Evolutionary conservation across 2,797 vertebrate species (phyloP).

Genomic region (Argya squamiceps): DNA sequence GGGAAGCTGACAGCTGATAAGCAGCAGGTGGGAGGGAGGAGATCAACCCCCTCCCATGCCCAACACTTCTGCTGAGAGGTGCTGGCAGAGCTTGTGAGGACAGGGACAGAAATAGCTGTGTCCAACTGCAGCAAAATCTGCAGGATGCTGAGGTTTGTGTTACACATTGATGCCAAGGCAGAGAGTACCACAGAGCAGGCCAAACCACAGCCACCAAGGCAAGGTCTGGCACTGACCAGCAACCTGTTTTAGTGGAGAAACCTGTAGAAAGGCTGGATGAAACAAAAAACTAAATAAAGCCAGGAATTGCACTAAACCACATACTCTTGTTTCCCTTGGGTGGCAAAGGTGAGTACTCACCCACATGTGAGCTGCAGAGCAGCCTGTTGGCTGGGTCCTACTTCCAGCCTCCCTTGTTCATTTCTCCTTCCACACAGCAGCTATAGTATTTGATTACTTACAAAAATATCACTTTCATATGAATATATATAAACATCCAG

Average conservation of each 20-base stretch:
- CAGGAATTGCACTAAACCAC: neutral
- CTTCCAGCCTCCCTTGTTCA: neutral
- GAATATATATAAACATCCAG: neutral
- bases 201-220: neutral
- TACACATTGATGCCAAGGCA: rapidly evolving
- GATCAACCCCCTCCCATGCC: neutral
- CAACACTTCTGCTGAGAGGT: neutral
- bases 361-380: neutral
- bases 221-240: neutral
- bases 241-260: neutral
- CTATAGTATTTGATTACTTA: neutral
- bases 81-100: neutral
- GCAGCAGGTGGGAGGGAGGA: neutral
- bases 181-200: neutral
- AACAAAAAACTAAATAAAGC: neutral
- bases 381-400: rapidly evolving
- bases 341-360: neutral
- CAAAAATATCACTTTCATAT: neutral
- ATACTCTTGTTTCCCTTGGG: neutral
- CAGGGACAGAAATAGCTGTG: neutral
- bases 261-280: neutral
- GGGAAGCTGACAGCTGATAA: neutral
- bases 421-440: neutral
- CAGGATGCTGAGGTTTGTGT: neutral
- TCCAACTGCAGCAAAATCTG: neutral